Percentiles rank a stretch among this genome's conserved stretches.
phyloP scores from a whole-genome alignment of 2,113 vertebrate genomes.

The Litocranius walleri region DNA sequence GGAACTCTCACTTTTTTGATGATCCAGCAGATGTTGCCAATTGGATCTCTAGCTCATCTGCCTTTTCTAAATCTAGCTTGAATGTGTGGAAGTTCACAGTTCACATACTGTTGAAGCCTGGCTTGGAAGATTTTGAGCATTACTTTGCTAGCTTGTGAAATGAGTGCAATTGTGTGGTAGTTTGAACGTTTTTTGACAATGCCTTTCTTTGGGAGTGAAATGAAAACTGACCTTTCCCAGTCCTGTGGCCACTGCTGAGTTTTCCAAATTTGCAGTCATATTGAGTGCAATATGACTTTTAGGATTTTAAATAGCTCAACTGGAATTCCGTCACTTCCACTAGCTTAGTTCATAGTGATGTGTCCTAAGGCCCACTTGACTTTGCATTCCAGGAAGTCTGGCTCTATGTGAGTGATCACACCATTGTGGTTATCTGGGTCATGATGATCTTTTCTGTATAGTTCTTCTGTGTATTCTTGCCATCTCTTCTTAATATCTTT shows the following conservation, averaged over 20 bases:
- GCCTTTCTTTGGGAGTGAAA: neutral
- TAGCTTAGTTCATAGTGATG: neutral
- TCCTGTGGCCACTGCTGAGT: neutral
- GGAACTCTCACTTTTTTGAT: neutral
- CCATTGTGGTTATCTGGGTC: neutral
- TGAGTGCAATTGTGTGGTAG: neutral
- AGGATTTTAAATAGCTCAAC: neutral
- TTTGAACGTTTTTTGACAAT: neutral
- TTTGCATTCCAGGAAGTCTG: neutral
- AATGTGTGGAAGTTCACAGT: neutral
- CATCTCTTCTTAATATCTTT: neutral
- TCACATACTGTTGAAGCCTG: neutral
- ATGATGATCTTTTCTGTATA: neutral
- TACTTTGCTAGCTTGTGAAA: neutral
- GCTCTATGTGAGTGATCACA: neutral
- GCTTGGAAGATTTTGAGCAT: neutral
- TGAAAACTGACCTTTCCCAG: neutral
- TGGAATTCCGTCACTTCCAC: neutral
- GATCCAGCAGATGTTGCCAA: neutral
- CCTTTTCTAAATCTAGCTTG: neutral
- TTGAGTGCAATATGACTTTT: neutral
- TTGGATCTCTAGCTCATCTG: neutral
- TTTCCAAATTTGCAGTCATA: neutral
- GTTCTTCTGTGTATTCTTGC: neutral
- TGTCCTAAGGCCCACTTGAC: neutral